phyloP scores from a whole-genome alignment of 2,797 vertebrate species.

The Silurus lanzhouensis region DNA sequence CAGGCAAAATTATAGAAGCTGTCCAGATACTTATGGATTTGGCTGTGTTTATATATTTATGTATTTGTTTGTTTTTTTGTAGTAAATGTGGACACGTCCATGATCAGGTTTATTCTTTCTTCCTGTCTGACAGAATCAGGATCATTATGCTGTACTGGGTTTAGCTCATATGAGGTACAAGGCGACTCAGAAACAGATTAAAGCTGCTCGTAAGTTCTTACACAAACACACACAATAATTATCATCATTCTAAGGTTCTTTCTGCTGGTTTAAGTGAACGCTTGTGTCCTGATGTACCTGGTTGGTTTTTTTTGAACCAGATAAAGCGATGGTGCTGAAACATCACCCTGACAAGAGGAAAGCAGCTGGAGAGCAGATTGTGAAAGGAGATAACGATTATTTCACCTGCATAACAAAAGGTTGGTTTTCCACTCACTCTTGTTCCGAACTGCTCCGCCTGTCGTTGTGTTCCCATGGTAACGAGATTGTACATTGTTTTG shows the following conservation, averaged over 20 bases:
- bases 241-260: background rate
- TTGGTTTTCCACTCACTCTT: constrained; percentile 36
- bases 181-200: constrained; percentile 97
- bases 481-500: background rate
- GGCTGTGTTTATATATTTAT: no score
- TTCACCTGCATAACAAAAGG: constrained; percentile 84
- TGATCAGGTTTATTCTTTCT: background rate
- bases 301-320: constrained; percentile 63
- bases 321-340: constrained; percentile 97
- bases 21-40: no score
- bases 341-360: constrained; percentile 98
- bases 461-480: no score
- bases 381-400: constrained; percentile 96
- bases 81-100: no score
- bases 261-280: background rate
- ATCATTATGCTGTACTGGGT: constrained; percentile 95
- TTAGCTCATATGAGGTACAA: constrained; percentile 88
- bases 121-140: constrained; percentile 85
- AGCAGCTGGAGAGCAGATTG: constrained; percentile 95
- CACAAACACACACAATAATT: background rate
- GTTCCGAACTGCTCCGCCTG: background rate
- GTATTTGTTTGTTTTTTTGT: no score
- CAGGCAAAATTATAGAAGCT: no score
- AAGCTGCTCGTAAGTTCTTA: constrained; percentile 93
- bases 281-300: background rate